Evolutionary conservation across 2,888 invertebrate genomes (phyloP).

Genomic region (Euzophera pinguis): DNA sequence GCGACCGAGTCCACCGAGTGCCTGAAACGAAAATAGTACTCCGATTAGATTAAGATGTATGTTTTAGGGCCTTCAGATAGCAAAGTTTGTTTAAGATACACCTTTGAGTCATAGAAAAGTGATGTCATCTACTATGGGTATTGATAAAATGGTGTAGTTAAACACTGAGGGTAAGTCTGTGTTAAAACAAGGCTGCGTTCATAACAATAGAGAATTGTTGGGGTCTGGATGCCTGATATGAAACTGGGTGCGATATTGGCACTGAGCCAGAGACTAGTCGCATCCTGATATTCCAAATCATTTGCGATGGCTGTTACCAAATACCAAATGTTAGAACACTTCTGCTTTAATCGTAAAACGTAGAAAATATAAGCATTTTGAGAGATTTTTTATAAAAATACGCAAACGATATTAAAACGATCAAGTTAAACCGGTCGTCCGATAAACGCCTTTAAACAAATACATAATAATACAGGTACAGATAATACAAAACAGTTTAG

Average conservation of each 20-base stretch:
- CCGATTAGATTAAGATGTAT: conserved; percentile 61
- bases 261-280: conserved; percentile 29
- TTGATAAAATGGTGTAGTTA: conserved; percentile 32
- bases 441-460: too few relatives aligned
- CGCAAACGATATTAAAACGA: too few relatives aligned
- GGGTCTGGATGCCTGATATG: conserved; percentile 25
- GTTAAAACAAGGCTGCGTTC: conserved; percentile 16
- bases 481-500: too few relatives aligned
- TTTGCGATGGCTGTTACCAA: background rate
- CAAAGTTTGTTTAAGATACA: conserved; percentile 55
- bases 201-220: conserved; percentile 25
- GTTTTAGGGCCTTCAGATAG: conserved; percentile 40
- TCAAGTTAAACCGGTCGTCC: too few relatives aligned
- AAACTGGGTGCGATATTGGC: conserved; percentile 34
- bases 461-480: too few relatives aligned
- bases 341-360: background rate
- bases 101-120: conserved; percentile 46
- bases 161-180: conserved; percentile 11
- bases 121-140: conserved; percentile 40
- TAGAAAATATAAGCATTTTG: too few relatives aligned
- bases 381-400: too few relatives aligned
- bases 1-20: conserved; percentile 81
- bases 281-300: background rate
- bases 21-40: conserved; percentile 62
- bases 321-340: background rate